phyloP scores from a whole-genome alignment of 1,140 invertebrate species.

The Andricus grossulariae region DNA sequence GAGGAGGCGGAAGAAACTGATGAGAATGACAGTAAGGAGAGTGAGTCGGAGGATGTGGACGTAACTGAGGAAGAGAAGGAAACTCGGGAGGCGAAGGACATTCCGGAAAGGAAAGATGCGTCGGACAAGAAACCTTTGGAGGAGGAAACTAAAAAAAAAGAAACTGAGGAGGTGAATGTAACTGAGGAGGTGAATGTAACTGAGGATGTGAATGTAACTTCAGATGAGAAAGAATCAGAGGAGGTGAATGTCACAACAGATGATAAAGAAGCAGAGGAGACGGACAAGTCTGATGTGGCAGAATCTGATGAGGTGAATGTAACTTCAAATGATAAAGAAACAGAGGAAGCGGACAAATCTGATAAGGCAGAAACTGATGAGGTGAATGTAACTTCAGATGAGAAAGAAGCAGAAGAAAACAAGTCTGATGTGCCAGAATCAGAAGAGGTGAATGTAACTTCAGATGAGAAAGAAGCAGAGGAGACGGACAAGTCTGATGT shows the following conservation, averaged over 20 bases:
- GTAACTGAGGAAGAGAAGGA: not conserved
- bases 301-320: not conserved
- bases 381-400: too few species aligned
- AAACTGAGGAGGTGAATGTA: too few species aligned
- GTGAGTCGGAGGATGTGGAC: not conserved
- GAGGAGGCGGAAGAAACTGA: not conserved
- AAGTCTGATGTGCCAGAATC: not conserved
- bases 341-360: too few species aligned
- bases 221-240: not conserved
- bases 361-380: too few species aligned
- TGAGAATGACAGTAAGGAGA: not conserved
- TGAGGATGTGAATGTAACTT: too few species aligned
- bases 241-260: not conserved
- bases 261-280: not conserved
- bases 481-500: too few species aligned
- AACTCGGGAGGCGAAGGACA: not conserved
- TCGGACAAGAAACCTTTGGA: too few species aligned
- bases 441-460: not conserved
- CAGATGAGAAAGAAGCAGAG: not conserved
- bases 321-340: not conserved
- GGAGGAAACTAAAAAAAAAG: too few species aligned
- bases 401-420: not conserved
- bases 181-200: too few species aligned
- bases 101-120: not conserved
- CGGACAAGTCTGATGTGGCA: not conserved